phyloP scores from a whole-genome alignment of 2,888 invertebrate species.

The Dascillus cervinus region DNA sequence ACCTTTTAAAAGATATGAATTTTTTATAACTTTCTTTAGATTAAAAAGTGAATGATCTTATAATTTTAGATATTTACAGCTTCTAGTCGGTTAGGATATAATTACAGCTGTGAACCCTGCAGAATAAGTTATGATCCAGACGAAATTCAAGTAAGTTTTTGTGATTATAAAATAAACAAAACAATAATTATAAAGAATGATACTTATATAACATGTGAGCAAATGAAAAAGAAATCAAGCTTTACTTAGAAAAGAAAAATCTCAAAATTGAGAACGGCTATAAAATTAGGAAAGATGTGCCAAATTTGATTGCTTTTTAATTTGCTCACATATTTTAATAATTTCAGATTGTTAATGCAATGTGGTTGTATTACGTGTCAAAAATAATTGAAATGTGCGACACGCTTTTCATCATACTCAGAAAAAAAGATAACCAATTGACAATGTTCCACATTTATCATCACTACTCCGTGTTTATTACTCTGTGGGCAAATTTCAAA shows the following conservation, averaged over 20 bases:
- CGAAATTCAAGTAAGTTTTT: slow-evolving; percentile 67
- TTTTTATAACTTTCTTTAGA: slow-evolving; percentile 1
- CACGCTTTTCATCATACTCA: slow-evolving; percentile 86
- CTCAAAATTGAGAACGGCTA: no score
- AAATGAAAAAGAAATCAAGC: no score
- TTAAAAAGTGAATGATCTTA: background rate
- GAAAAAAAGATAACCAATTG: slow-evolving; percentile 86
- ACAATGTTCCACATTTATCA: slow-evolving; percentile 95
- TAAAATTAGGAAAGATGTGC: no score
- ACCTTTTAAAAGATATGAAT: no score
- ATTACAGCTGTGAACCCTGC: slow-evolving; percentile 81
- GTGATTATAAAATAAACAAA: no score
- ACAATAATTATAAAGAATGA: no score
- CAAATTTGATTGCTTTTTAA: no score
- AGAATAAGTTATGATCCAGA: slow-evolving; percentile 67
- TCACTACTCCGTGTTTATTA: slow-evolving; percentile 88
- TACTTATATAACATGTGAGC: no score
- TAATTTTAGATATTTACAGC: slow-evolving; percentile 47
- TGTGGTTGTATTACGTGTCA: slow-evolving; percentile 97
- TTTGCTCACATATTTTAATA: no score
- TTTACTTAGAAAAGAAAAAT: no score
- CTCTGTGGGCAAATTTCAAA: slow-evolving; percentile 95
- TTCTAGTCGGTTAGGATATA: slow-evolving; percentile 68
- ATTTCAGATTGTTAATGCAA: slow-evolving; percentile 85
- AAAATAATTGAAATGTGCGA: slow-evolving; percentile 89